Evolutionary conservation across 2,888 invertebrate genomes (phyloP), one percentile per base, ranked within the genome.

Genomic region (Mesorhabditis sp.): DNA sequence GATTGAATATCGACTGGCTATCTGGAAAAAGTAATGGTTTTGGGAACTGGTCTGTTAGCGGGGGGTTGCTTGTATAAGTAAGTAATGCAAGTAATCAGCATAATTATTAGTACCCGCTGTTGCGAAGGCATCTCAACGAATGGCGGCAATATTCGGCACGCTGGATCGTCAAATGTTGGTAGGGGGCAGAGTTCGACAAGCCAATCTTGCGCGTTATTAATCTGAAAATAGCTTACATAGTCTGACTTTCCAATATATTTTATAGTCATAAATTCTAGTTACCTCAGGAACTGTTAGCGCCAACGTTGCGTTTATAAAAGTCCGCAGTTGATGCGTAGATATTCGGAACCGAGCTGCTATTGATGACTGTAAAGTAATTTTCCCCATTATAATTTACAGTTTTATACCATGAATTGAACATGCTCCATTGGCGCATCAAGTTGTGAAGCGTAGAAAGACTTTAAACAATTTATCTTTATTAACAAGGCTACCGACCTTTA

Each of bases 81-180:
- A 28, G 28, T 28, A 28, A 28, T 28, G 28, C 28, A 28, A 28
- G 28, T 28, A 28, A 28, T 28, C 28, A 28, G 28, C 28, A 28
- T 50, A 50, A 50, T 50, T 50, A 13, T 50, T 50, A 10, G n/a
- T 13, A 50, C 58, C 58, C n/a, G 7, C 7, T 50, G n/a, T 50
- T 50, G 58, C n/a, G 58, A 50, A 50, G 58, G 58, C 58, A 50
- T 50, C n/a, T 10, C 7, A n/a, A n/a, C 58, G n/a, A 50, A 50
- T 50, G 58, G 58, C 7, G 58, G 58, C n/a, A 50, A 50, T 13
- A 50, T 50, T 50, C 10, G n/a, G 58, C 58, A 50, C 58, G 58
- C n/a, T 50, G 7, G 7, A 10, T 10, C 58, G n/a, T 50, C n/a
- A 10, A 50, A 13, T 50, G 7, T 50, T 50, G 58, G 58, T 50